These are phyloP conservation scores for Cotesia chilonis DNA, from an alignment of 1,140 invertebrate genomes.

Conservation along the genomic window DNA sequence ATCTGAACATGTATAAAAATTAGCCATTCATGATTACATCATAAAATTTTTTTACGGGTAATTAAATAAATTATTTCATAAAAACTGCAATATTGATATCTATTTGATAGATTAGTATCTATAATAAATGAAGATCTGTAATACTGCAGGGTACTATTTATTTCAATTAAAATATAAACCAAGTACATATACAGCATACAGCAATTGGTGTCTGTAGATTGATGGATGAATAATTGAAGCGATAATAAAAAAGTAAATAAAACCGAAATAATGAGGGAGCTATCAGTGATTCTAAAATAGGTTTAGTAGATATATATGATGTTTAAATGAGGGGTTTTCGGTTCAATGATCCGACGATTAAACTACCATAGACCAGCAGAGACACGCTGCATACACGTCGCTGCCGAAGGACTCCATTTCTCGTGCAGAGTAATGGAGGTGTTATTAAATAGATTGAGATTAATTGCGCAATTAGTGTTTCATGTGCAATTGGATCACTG, in stretches of 20 bases:
- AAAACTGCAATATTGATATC: too few species aligned
- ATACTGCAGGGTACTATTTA: constrained; percentile 27
- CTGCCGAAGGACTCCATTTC: constrained; percentile 7
- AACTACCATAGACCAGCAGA: constrained; percentile 14
- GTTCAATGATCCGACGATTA: constrained; percentile 16
- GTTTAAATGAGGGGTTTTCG: constrained; percentile 11
- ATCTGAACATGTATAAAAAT: too few species aligned
- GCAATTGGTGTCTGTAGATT: constrained; percentile 38
- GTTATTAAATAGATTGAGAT: constrained; percentile 64
- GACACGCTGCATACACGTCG: not conserved
- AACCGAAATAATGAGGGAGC: constrained; percentile 47
- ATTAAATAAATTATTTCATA: too few species aligned
- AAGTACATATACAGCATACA: constrained; percentile 43
- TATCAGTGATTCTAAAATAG: constrained; percentile 49
- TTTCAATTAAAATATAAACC: constrained; percentile 55
- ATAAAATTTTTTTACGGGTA: too few species aligned
- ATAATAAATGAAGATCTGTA: constrained; percentile 31
- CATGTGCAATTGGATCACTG: constrained; percentile 55
- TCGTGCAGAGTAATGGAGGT: constrained; percentile 54
- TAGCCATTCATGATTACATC: too few species aligned
- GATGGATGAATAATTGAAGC: constrained; percentile 37
- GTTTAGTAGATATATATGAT: constrained; percentile 33
- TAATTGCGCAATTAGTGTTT: constrained; percentile 61
- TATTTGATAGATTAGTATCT: not conserved
- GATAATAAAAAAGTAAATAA: constrained; percentile 46